phyloP scores from a whole-genome alignment of 2,888 invertebrate genomes.

The Acleris literana region DNA sequence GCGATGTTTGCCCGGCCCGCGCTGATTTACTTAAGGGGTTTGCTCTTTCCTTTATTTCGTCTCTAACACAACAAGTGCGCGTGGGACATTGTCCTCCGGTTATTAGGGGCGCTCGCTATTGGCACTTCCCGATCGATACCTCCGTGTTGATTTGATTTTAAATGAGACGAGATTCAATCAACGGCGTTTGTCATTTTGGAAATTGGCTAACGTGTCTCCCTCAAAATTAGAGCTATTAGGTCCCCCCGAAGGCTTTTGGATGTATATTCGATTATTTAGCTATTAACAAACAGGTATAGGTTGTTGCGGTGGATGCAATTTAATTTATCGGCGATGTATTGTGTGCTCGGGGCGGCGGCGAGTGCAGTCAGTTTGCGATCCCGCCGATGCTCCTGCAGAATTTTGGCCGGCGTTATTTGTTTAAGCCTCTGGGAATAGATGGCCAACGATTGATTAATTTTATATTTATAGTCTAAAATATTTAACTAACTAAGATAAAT shows the following conservation, averaged over 20 bases:
- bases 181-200: slow-evolving; percentile 34
- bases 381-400: slow-evolving; percentile 36
- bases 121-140: slow-evolving; percentile 19
- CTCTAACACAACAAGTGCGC: slow-evolving; percentile 57
- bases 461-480: slow-evolving; percentile 18
- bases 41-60: slow-evolving; percentile 77
- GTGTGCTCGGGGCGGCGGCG: slow-evolving; percentile 42
- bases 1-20: slow-evolving; percentile 63
- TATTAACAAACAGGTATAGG: slow-evolving; percentile 59
- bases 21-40: slow-evolving; percentile 74
- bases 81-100: slow-evolving; percentile 53
- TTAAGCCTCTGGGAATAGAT: slow-evolving; percentile 54
- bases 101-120: slow-evolving; percentile 17
- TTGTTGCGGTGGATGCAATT: slow-evolving; percentile 64
- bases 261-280: slow-evolving; percentile 68
- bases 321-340: slow-evolving; percentile 64
- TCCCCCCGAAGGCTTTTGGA: slow-evolving; percentile 45
- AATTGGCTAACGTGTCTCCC: slow-evolving; percentile 48
- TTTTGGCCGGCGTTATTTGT: slow-evolving; percentile 54
- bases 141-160: slow-evolving; percentile 31
- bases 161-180: slow-evolving; percentile 38
- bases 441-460: slow-evolving; percentile 55
- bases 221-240: slow-evolving; percentile 62
- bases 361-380: slow-evolving; percentile 32
- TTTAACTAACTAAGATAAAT: slow-evolving; percentile 6